Conservation (phyloP, 2,113 vertebrate species). For the Perccottus glenii region DNA sequence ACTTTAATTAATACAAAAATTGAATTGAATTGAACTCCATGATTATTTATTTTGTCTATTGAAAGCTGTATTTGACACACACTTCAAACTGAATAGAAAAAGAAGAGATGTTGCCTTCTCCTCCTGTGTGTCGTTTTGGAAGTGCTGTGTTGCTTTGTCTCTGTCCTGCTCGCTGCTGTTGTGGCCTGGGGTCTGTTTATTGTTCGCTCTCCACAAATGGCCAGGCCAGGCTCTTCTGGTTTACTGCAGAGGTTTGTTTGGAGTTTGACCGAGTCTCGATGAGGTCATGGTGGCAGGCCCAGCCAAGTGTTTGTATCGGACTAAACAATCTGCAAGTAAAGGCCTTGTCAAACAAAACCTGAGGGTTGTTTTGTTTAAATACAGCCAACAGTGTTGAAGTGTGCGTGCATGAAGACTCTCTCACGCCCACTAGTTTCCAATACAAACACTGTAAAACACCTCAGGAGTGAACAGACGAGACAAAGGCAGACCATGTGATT, state of each 20-base stretch:
- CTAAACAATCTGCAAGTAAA: constrained; percentile 55
- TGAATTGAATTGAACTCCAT: too few species aligned
- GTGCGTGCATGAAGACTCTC: constrained; percentile 2
- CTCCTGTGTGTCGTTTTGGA: constrained; percentile 5
- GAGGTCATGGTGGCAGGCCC: constrained; percentile 46
- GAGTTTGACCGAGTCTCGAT: constrained; percentile 41
- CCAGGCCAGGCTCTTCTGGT: constrained; percentile 59
- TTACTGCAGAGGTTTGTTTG: constrained; percentile 53
- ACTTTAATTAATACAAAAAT: too few species aligned
- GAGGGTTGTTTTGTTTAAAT: constrained; percentile 50
- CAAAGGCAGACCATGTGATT: constrained; percentile 47
- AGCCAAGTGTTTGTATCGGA: constrained; percentile 53
- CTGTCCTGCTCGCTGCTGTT: constrained; percentile 26
- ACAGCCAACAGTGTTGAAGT: constrained; percentile 13
- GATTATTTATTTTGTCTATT: too few species aligned
- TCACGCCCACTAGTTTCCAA: constrained; percentile 49
- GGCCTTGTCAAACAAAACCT: constrained; percentile 47
- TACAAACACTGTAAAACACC: constrained; percentile 68
- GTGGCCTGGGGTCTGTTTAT: constrained; percentile 57
- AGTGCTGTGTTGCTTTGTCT: constrained; percentile 24
- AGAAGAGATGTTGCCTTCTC: background rate
- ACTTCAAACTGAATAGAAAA: too few species aligned
- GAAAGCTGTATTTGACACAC: too few species aligned
- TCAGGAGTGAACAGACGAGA: constrained; percentile 51
- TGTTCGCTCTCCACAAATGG: constrained; percentile 33